Conservation (phyloP, 2,113 vertebrate species). For the Ciconia maguari region DNA sequence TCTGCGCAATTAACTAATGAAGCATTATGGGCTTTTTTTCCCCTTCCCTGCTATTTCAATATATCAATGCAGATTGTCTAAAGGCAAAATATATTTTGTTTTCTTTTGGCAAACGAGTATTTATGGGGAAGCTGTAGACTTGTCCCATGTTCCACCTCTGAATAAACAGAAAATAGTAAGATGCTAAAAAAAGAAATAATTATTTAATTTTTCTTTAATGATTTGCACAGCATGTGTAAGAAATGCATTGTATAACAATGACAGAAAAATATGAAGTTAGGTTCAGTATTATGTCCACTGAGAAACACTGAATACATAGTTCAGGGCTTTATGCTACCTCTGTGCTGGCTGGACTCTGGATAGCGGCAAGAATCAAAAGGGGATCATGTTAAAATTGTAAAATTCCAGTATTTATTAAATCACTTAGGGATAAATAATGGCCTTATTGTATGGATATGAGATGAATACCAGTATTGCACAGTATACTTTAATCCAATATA, state of each 20-base stretch:
- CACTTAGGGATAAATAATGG: background rate
- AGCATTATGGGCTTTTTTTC: constrained; percentile 74
- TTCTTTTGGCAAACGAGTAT: constrained; percentile 62
- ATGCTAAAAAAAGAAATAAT: background rate
- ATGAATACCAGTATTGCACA: background rate
- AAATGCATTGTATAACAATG: background rate
- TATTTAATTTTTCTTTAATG: background rate
- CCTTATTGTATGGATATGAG: background rate
- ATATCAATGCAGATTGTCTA: constrained; percentile 74
- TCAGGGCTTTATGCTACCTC: background rate
- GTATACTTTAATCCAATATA: background rate
- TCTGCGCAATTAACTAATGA: constrained; percentile 86
- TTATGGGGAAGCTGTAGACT: constrained; percentile 10
- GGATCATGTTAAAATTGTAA: background rate
- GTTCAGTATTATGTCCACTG: background rate
- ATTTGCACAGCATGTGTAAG: background rate
- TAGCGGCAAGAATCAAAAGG: background rate
- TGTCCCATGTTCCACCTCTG: background rate
- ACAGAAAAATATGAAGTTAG: background rate
- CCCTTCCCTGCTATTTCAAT: constrained; percentile 74
- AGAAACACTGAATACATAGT: background rate
- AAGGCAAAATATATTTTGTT: constrained; percentile 67
- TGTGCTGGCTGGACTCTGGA: background rate
- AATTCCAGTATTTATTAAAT: background rate
- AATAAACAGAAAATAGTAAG: background rate